Base-by-base conservation (phyloP, 1,140 invertebrate species). In the Drosophila malerkotliana region DNA sequence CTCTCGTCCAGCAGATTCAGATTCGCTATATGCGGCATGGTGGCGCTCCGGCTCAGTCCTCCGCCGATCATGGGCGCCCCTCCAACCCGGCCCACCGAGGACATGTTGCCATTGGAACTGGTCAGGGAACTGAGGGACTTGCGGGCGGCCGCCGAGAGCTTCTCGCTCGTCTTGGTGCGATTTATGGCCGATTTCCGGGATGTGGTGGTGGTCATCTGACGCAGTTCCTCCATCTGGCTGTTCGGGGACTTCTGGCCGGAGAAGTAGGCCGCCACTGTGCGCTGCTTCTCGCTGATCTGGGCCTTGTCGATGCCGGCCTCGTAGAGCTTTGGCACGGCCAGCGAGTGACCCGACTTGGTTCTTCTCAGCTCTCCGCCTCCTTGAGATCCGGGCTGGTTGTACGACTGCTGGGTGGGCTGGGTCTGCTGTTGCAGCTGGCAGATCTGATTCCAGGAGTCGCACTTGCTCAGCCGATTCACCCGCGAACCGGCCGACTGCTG, bases 231-330 rank as follows among this genome's bases (percentile, higher is more conserved):
- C 34, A 75, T 26, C 21, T 79, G 57, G 47, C 72, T 75, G 12
- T 67, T 87, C 4, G 92, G 90, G 14, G 91, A 91, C 58, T 91
- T 91, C 47, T 92, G 91, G 1, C 93, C 93, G 1, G 92, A 91
- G 80, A 97, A 96, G 84, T 96, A 97, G n/a, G 95, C 95, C 59
- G 96, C 95, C 41, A 97, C 95, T 4, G 96, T 96, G 34, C 94
- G 93, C 78, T 95, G 94, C 92, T 97, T 97, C 30, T 95, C 94
- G 8, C 93, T 92, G 7, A 97, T 92, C 63, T 95, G 94, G n/a
- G 95, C 94, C 55, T 95, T 95, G 6, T 94, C 93, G 58, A 96
- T 94, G 21, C 95, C 95, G 5, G 96, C 96, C 90, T 97, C 96
- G 90, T 93, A 97, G 67, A 97, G 94, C 68, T 94, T 96, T 0